Evolutionary conservation across 1,140 invertebrate genomes (phyloP).

Genomic region (Habropoda laboriosa): DNA sequence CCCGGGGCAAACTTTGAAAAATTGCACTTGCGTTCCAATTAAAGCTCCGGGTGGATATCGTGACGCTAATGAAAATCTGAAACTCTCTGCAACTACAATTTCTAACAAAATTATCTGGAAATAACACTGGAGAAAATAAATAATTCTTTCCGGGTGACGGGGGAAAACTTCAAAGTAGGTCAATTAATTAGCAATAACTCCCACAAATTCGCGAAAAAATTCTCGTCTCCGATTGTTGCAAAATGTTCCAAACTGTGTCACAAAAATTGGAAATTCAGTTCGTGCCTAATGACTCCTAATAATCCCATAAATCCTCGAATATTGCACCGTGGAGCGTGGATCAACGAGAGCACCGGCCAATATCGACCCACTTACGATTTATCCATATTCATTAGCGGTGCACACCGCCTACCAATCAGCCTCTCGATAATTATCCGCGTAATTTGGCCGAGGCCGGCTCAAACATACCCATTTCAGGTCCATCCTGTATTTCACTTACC

Average conservation of each 20-base stretch:
- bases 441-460: slow-evolving; percentile 48
- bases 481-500: slow-evolving; percentile 26
- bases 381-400: slow-evolving; percentile 62
- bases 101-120: too few species aligned
- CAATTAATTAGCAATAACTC: too few species aligned
- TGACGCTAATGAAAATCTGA: not conserved
- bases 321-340: slow-evolving; percentile 1
- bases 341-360: slow-evolving; percentile 44
- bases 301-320: not conserved
- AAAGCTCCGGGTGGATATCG: not conserved
- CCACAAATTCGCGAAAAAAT: too few species aligned
- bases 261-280: too few species aligned
- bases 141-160: too few species aligned
- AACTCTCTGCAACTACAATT: not conserved
- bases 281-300: too few species aligned
- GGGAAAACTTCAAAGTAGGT: too few species aligned
- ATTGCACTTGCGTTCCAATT: not conserved
- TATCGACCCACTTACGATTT: slow-evolving; percentile 61
- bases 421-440: slow-evolving; percentile 57
- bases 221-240: too few species aligned
- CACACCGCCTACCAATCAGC: slow-evolving; percentile 54
- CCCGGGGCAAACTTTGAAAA: not conserved
- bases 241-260: too few species aligned
- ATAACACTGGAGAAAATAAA: too few species aligned
- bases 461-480: slow-evolving; percentile 42